Evolutionary conservation across 2,888 invertebrate species (phyloP).

Genomic region (Acanthopleura granulata): DNA sequence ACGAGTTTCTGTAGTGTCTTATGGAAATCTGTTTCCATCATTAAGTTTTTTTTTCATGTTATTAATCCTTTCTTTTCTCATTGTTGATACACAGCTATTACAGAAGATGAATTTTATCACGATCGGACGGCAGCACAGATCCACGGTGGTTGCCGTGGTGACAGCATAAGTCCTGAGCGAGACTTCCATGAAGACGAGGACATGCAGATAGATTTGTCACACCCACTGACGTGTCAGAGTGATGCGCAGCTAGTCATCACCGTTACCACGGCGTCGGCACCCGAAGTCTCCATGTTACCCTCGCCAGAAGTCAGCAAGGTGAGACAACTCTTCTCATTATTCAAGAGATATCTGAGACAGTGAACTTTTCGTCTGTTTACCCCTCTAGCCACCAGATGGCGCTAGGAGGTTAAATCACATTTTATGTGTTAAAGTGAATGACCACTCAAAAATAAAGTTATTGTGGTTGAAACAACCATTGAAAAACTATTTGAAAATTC

Average conservation of each 20-base stretch:
- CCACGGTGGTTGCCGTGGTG: not conserved
- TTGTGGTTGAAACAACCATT: too few relatives aligned
- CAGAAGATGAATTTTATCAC: conserved; percentile 33
- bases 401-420: too few relatives aligned
- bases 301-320: conserved; percentile 62
- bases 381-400: too few relatives aligned
- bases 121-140: not conserved
- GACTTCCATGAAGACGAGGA: not conserved
- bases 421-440: too few relatives aligned
- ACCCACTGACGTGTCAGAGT: conserved; percentile 9
- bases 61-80: not conserved
- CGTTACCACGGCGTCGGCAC: conserved; percentile 58
- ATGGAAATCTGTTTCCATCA: too few relatives aligned
- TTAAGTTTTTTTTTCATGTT: too few relatives aligned
- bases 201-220: conserved; percentile 1
- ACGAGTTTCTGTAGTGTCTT: too few relatives aligned
- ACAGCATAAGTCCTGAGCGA: conserved; percentile 10
- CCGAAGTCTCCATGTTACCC: conserved; percentile 61
- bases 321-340: conserved; percentile 3
- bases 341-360: too few relatives aligned
- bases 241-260: conserved; percentile 46
- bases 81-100: conserved; percentile 27
- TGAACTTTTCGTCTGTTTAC: too few relatives aligned
- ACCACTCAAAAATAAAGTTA: too few relatives aligned
- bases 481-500: too few relatives aligned